Conservation (phyloP, 2,797 vertebrate genomes). For the Falco biarmicus region DNA sequence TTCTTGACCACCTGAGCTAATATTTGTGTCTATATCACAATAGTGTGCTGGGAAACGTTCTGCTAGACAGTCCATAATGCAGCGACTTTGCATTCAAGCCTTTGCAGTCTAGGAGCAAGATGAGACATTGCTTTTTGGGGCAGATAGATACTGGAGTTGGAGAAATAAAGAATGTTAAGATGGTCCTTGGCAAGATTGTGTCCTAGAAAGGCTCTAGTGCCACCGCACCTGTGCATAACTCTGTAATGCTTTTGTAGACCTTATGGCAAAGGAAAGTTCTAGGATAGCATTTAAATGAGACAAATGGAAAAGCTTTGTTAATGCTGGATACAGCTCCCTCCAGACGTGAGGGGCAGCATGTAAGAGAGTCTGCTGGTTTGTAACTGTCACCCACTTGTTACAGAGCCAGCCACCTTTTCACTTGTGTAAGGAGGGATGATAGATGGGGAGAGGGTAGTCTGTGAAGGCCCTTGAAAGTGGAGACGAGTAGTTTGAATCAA, state of each 20-base stretch:
- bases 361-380: slow-evolving; percentile 6
- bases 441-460: slow-evolving; percentile 55
- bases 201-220: neutral
- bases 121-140: neutral
- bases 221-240: neutral
- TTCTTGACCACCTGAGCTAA: neutral
- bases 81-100: neutral
- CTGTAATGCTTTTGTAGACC: neutral
- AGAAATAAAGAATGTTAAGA: neutral
- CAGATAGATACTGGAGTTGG: neutral
- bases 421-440: slow-evolving; percentile 53
- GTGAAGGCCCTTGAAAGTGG: slow-evolving; percentile 58
- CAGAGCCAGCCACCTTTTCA: slow-evolving; percentile 38
- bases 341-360: neutral
- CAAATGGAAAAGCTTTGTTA: neutral
- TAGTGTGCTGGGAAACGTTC: neutral
- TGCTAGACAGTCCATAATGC: neutral
- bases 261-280: neutral
- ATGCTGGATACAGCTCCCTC: neutral
- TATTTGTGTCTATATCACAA: neutral
- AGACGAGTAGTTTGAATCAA: slow-evolving; percentile 62
- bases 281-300: slow-evolving; percentile 12
- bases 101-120: neutral
- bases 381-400: slow-evolving; percentile 16
- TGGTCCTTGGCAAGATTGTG: neutral